These are phyloP conservation scores for Urocynchramus pylzowi DNA, from an alignment of 2,113 vertebrate genomes.

Conservation along the genomic window DNA sequence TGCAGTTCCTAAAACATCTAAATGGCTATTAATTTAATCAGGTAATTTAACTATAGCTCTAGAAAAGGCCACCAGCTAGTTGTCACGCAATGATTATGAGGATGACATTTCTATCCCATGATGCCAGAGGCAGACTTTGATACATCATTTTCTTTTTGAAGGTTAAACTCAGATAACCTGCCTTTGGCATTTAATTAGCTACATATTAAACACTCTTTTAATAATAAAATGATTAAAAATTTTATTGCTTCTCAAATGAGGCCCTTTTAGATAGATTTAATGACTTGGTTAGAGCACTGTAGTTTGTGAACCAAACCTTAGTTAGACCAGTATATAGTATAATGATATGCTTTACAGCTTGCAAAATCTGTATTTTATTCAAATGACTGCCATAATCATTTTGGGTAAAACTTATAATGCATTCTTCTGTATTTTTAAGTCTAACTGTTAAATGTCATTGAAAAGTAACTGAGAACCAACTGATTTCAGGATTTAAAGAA, in stretches of 20 bases:
- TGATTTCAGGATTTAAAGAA: conserved; percentile 58
- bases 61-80: conserved; percentile 93
- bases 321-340: conserved; percentile 83
- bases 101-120: conserved; percentile 97
- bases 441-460: conserved; percentile 79
- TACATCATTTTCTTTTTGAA: conserved; percentile 99
- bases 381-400: conserved; percentile 92
- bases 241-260: conserved; percentile 99
- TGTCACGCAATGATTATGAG: conserved; percentile 95
- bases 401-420: conserved; percentile 84
- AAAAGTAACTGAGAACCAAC: conserved; percentile 68
- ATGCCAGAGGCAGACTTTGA: conserved; percentile 97
- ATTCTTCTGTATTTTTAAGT: conserved; percentile 82
- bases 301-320: conserved; percentile 86
- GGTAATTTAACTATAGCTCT: conserved; percentile 90
- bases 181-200: conserved; percentile 99
- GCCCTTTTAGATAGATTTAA: conserved; percentile 97
- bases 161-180: conserved; percentile 99
- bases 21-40: conserved; percentile 98
- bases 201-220: conserved; percentile 99
- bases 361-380: conserved; percentile 92
- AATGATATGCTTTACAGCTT: conserved; percentile 93
- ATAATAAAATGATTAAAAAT: conserved; percentile 99
- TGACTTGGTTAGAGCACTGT: conserved; percentile 89
- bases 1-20: conserved; percentile 94